Evolutionary conservation across 2,797 vertebrate species (phyloP).

Genomic region (Thalassophryne amazonica): DNA sequence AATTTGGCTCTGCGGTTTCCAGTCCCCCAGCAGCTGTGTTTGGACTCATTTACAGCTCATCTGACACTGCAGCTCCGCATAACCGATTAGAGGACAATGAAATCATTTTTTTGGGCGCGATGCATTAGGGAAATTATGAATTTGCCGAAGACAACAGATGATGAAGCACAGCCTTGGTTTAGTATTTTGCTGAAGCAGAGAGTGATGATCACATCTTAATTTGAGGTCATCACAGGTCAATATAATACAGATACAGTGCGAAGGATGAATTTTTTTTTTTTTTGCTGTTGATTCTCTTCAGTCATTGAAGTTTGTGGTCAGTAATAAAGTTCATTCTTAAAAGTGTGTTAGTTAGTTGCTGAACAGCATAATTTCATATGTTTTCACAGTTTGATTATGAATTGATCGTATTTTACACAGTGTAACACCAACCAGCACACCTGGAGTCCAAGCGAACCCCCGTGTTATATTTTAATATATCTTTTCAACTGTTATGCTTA

Average conservation of each 20-base stretch:
- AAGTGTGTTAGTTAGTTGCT: no score
- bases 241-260: slow-evolving; percentile 6
- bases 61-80: slow-evolving; percentile 70
- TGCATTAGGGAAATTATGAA: slow-evolving; percentile 63
- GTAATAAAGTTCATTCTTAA: no score
- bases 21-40: slow-evolving; percentile 66
- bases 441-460: no score
- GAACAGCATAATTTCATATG: no score
- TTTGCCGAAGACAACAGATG: slow-evolving; percentile 42
- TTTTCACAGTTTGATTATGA: no score
- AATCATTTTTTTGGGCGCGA: slow-evolving; percentile 44
- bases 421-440: no score
- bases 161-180: slow-evolving; percentile 42
- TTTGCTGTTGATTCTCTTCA: no score
- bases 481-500: no score
- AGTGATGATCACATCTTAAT: slow-evolving; percentile 19
- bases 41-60: slow-evolving; percentile 83
- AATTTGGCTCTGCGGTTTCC: slow-evolving; percentile 57
- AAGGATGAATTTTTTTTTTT: no score
- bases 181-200: slow-evolving; percentile 34
- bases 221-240: slow-evolving; percentile 1
- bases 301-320: no score
- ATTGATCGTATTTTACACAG: no score
- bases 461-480: no score
- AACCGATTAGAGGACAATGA: slow-evolving; percentile 67